Base-by-base conservation (phyloP, 2,888 invertebrate genomes). In the Ferdinandea cuprea region DNA sequence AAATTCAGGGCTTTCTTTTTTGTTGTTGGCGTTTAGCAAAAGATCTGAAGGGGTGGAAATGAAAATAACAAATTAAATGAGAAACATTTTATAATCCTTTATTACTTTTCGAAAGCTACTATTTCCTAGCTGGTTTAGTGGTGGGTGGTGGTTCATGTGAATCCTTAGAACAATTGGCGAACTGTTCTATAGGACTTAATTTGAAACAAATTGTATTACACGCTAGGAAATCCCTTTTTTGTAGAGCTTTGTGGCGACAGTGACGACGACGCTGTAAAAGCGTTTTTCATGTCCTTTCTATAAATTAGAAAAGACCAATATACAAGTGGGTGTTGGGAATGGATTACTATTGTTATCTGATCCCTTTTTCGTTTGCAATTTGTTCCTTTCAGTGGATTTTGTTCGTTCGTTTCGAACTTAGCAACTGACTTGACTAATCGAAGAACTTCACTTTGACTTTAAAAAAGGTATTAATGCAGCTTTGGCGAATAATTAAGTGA, bases 81-180 rank as follows among this genome's bases (percentile, higher is more conserved):
- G 44, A 44, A 61, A 52, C 72, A 72, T 72, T 72, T 48, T 52
- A 72, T 61, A 72, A 61, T 72, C 59, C 52, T 42, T 72, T 61
- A 61, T 52, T 61, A 40, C 42, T 44, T 61, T 72, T 40, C 42
- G 32, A 71, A 44, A 44, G 15, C 42, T 32, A 15, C 42, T 32
- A 52, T 50, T 52, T 52, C 25, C 42, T 25, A 11, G 8, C 13
- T 13, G 50, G n/a, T n/a, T n/a, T n/a, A n/a, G n/a, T n/a, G n/a
- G n/a, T 44, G 52, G 40, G n/a, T 32, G 17, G 19, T 37, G 30
- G 42, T 15, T 13, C 54, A 30, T 50, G 35, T 50, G 40, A 25
- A 11, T 21, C 42, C 30, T 28, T 17, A 11, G 37, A 59, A 72
- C 44, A 28, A 61, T 58, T 59, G 52, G 25, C 32, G 37, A n/a